Percentiles rank a stretch among this genome's conserved stretches.
phyloP scores from a whole-genome alignment of 23 tunicate genomes.

The Diplosoma virens region DNA sequence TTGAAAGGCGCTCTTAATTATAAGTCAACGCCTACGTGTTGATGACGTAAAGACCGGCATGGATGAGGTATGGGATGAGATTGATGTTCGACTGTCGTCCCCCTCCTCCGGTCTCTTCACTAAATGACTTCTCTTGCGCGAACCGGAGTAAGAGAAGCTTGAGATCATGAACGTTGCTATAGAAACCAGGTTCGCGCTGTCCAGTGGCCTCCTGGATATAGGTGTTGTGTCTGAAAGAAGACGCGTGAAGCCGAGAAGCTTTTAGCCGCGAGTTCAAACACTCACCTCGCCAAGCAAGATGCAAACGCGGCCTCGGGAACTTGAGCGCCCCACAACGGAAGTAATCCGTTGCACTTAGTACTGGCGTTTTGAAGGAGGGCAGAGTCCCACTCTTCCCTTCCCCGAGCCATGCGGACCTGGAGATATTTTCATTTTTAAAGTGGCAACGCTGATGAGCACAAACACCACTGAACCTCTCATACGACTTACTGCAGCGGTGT shows the following conservation, averaged over 20 bases:
- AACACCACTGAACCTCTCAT: neutral
- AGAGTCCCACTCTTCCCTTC: constrained; percentile 99
- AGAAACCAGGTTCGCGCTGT: constrained; percentile 79
- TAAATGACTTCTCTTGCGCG: constrained; percentile 77
- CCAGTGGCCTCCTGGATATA: constrained; percentile 93
- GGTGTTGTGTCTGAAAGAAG: constrained; percentile 89
- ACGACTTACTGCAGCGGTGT: constrained; percentile 80
- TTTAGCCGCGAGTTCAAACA: neutral
- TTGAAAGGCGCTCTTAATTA: no score
- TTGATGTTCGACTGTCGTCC: constrained; percentile 92
- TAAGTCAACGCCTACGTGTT: constrained; percentile 81
- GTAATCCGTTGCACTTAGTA: constrained; percentile 91
- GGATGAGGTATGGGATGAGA: constrained; percentile 88
- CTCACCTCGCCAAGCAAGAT: constrained; percentile 76
- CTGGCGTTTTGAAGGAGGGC: constrained; percentile 87
- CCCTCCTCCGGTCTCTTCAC: constrained; percentile 97
- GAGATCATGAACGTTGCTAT: constrained; percentile 81
- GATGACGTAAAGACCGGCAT: constrained; percentile 73
- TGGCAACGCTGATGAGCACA: neutral
- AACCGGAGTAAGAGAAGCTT: constrained; percentile 87
- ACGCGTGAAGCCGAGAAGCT: no score
- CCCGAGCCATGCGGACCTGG: constrained; percentile 76
- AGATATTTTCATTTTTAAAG: neutral
- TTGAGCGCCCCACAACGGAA: constrained; percentile 98
- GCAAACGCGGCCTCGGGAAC: constrained; percentile 95